Percentiles rank a stretch among this genome's conserved stretches.
Evolutionary conservation across 2,113 vertebrate genomes (phyloP).

Genomic region (Odontophorus gujanensis): DNA sequence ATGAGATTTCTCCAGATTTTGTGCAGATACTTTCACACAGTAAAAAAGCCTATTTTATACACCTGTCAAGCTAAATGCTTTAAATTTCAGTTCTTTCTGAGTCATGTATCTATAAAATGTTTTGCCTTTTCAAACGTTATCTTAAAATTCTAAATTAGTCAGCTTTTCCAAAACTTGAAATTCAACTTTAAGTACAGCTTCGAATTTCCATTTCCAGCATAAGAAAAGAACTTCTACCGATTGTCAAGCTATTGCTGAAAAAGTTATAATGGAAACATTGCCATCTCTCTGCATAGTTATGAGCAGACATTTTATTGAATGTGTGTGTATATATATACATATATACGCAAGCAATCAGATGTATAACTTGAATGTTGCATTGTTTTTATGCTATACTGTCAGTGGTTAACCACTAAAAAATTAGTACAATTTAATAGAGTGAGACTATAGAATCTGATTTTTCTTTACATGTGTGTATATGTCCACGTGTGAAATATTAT

Average conservation of each 20-base stretch:
- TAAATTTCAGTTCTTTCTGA: conserved; percentile 31
- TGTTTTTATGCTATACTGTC: not conserved
- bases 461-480: not conserved
- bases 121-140: conserved; percentile 42
- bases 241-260: conserved; percentile 1
- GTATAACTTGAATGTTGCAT: not conserved
- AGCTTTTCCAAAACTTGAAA: conserved; percentile 32
- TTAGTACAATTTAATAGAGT: not conserved
- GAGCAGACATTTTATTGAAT: not conserved
- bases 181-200: conserved; percentile 18
- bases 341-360: not conserved
- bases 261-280: conserved; percentile 32
- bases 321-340: not conserved
- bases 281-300: conserved; percentile 38
- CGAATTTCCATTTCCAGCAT: not conserved
- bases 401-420: not conserved
- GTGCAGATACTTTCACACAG: not conserved
- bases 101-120: conserved; percentile 9
- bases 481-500: not conserved
- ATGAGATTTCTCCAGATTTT: not conserved
- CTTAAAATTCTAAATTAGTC: conserved; percentile 46
- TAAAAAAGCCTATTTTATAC: not conserved
- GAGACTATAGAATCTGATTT: not conserved
- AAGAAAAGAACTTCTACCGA: not conserved
- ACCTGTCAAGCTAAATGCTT: conserved; percentile 20